phyloP scores from a whole-genome alignment of 2,888 invertebrate species.

The Hydraecia micacea region DNA sequence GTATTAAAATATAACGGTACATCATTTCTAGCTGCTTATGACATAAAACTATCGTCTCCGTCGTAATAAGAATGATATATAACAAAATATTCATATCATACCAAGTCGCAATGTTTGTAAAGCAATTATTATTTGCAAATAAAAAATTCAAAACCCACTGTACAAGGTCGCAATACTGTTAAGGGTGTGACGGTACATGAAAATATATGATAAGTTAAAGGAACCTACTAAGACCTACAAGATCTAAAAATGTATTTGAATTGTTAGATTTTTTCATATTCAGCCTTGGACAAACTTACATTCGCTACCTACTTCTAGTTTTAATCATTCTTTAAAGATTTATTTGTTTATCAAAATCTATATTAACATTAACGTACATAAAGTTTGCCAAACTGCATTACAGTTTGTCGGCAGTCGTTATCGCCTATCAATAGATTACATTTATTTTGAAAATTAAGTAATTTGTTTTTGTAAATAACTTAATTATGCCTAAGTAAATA shows the following conservation, averaged over 20 bases:
- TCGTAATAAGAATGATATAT: not conserved
- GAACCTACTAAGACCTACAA: too few species aligned
- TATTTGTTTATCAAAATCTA: not conserved
- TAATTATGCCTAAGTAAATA: not conserved
- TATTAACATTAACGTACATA: not conserved
- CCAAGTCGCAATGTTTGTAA: not conserved
- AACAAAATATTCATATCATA: not conserved
- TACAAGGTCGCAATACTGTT: too few species aligned
- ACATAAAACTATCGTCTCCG: constrained; percentile 5
- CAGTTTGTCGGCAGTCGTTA: not conserved
- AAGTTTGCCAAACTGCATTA: not conserved
- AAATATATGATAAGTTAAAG: too few species aligned
- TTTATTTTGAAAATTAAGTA: not conserved
- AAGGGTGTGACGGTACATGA: too few species aligned
- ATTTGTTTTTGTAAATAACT: not conserved
- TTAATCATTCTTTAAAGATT: not conserved
- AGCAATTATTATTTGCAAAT: too few species aligned
- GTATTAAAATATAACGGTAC: not conserved
- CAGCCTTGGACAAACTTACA: not conserved
- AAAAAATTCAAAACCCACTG: not conserved
- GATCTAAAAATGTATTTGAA: not conserved
- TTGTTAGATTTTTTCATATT: not conserved
- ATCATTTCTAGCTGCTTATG: constrained; percentile 4
- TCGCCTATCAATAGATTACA: not conserved
- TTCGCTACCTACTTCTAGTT: not conserved